phyloP scores from a whole-genome alignment of 2,888 invertebrate genomes.

The Argyra leucocephala region DNA sequence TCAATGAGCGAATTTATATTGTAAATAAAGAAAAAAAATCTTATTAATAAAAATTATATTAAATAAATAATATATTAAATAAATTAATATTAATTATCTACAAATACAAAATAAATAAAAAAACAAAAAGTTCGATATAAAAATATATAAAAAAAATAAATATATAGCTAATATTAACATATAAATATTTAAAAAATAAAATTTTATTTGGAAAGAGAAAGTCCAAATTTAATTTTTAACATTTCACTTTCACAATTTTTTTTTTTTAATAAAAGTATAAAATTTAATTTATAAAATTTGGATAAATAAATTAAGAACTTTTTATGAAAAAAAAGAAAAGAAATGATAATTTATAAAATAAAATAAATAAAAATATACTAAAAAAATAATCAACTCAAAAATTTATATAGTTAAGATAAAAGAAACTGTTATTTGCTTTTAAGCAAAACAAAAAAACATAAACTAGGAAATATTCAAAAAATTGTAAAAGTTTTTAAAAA shows the following conservation, averaged over 20 bases:
- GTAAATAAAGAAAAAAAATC: not conserved
- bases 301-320: too few species aligned
- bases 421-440: not conserved
- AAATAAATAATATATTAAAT: not conserved
- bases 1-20: conserved; percentile 4
- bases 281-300: not conserved
- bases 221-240: not conserved
- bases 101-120: not conserved
- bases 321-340: not conserved
- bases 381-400: conserved; percentile 2
- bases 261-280: too few species aligned
- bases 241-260: not conserved
- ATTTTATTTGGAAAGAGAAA: not conserved
- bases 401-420: not conserved
- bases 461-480: conserved; percentile 1
- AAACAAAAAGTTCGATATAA: not conserved
- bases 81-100: too few species aligned
- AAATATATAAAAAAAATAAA: not conserved
- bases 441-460: not conserved
- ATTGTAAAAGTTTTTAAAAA: not conserved
- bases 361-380: not conserved
- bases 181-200: not conserved
- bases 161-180: not conserved
- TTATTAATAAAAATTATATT: not conserved
- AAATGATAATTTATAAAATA: not conserved